Conservation (phyloP, 2,113 vertebrate genomes). For the Ammospiza nelsoni region DNA sequence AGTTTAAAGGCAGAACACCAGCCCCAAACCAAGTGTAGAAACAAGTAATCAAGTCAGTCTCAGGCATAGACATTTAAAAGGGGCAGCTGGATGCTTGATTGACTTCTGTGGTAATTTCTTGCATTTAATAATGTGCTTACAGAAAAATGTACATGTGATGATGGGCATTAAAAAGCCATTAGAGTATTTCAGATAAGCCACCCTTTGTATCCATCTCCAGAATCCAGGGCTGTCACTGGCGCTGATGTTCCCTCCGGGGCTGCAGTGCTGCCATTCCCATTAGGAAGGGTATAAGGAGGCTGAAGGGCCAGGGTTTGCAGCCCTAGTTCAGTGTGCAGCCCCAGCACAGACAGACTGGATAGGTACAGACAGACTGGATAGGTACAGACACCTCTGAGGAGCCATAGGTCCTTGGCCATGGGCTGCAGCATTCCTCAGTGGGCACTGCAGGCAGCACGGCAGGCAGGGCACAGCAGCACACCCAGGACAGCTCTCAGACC, state of each 20-base stretch:
- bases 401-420: fast-evolving
- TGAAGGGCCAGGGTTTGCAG: neutral
- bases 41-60: neutral
- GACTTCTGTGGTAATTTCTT: neutral
- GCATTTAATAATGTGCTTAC: neutral
- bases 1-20: neutral
- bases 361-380: no score
- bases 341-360: fast-evolving
- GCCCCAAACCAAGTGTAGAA: neutral
- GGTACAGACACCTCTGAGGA: neutral
- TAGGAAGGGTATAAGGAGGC: neutral
- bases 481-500: neutral
- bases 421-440: fast-evolving
- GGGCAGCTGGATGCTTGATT: neutral
- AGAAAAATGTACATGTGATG: neutral
- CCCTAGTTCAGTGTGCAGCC: neutral
- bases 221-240: neutral
- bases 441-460: neutral
- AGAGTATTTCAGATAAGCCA: neutral
- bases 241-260: neutral
- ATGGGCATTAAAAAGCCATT: neutral
- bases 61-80: neutral
- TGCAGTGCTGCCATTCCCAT: neutral
- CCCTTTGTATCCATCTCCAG: fast-evolving
- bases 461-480: neutral